These are phyloP conservation scores for Euzetes globulus DNA, from an alignment of 2,888 invertebrate genomes.

Conservation along the genomic window DNA sequence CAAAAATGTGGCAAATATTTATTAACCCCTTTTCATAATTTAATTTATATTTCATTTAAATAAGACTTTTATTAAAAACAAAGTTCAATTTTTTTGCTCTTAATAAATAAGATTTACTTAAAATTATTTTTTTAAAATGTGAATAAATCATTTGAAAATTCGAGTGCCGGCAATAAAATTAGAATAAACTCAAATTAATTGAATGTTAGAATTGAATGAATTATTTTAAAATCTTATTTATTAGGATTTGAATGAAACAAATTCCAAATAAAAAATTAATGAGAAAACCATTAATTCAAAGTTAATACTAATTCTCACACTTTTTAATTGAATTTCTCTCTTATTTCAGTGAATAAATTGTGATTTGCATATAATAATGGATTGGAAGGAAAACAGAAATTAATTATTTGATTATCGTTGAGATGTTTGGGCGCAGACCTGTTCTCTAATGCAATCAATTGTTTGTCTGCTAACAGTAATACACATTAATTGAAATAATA, in stretches of 20 bases:
- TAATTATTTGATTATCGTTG: neutral
- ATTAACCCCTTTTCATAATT: neutral
- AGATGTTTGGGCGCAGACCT: constrained; percentile 21
- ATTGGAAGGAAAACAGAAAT: neutral
- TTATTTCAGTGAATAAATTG: neutral
- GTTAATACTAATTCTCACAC: neutral
- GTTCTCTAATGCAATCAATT: too few species aligned
- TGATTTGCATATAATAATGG: neutral
- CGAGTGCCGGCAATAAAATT: too few species aligned
- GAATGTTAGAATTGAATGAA: neutral
- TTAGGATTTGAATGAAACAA: neutral
- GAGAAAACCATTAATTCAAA: neutral
- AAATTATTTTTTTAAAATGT: too few species aligned
- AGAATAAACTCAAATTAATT: neutral
- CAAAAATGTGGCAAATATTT: too few species aligned
- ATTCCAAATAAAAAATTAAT: neutral
- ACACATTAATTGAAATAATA: neutral
- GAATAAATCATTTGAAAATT: too few species aligned
- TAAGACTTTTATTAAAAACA: too few species aligned
- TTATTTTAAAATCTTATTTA: neutral
- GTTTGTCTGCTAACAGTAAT: too few species aligned
- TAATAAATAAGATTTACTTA: neutral
- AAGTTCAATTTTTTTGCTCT: neutral
- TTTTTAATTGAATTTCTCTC: neutral
- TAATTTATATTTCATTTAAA: neutral